Evolutionary conservation across 2,888 invertebrate species (phyloP).

Genomic region (Yponomeuta evonymella): DNA sequence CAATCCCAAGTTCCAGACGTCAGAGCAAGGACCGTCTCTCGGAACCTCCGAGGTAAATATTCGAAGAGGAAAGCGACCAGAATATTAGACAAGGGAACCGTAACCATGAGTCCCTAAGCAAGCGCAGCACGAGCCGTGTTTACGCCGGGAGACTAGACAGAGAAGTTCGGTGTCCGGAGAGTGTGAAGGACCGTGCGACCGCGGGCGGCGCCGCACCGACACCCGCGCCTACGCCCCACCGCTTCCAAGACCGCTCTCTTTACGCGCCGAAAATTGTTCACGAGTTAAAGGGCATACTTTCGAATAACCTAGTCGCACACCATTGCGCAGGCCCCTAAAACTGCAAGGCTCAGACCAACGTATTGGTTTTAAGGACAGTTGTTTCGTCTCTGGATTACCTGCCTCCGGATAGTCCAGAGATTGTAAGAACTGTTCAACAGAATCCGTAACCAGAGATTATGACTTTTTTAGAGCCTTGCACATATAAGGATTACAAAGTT

Average conservation of each 20-base stretch:
- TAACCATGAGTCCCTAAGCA: too few relatives aligned
- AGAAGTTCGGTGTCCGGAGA: background rate
- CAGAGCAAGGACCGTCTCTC: too few relatives aligned
- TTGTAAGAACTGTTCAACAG: too few relatives aligned
- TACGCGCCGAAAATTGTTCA: background rate
- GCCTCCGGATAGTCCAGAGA: too few relatives aligned
- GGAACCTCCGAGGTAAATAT: background rate
- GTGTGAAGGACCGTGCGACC: background rate
- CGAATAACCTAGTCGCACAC: slow-evolving; percentile 24
- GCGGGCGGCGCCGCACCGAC: background rate
- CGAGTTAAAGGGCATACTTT: background rate
- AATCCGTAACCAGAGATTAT: background rate
- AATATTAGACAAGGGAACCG: too few relatives aligned
- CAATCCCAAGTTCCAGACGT: too few relatives aligned
- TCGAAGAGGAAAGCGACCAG: slow-evolving; percentile 20
- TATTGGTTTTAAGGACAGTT: too few relatives aligned
- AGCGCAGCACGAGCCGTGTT: background rate
- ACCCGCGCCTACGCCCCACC: background rate
- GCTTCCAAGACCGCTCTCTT: slow-evolving; percentile 1
- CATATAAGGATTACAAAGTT: background rate
- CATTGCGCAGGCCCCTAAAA: background rate
- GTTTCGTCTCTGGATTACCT: too few relatives aligned
- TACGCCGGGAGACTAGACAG: background rate
- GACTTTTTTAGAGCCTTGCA: background rate
- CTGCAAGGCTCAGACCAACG: background rate